These are phyloP conservation scores for Strigamia transsilvanica DNA, from an alignment of 2,888 invertebrate genomes.

Conservation along the genomic window DNA sequence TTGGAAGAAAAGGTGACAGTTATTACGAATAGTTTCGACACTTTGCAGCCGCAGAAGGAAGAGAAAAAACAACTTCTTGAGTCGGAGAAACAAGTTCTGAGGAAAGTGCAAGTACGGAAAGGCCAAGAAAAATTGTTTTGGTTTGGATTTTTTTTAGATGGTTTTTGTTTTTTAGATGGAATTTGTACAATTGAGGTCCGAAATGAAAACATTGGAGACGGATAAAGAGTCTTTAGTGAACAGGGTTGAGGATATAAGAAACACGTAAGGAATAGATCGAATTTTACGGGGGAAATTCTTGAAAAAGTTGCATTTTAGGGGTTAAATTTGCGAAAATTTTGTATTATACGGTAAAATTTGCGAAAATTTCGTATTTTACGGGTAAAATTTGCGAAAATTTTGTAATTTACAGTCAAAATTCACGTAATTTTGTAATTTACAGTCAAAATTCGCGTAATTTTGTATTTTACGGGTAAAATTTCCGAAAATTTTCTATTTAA, in stretches of 20 bases:
- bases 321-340: too few relatives aligned
- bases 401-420: too few relatives aligned
- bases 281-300: too few relatives aligned
- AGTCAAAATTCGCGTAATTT: too few relatives aligned
- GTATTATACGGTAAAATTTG: too few relatives aligned
- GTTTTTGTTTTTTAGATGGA: not conserved
- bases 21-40: not conserved
- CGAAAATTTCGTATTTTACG: too few relatives aligned
- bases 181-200: not conserved
- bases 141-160: not conserved
- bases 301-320: too few relatives aligned
- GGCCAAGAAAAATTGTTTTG: not conserved
- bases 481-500: too few relatives aligned
- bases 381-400: too few relatives aligned
- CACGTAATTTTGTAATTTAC: too few relatives aligned
- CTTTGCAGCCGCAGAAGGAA: not conserved
- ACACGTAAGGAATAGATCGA: not conserved
- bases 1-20: not conserved
- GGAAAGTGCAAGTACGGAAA: not conserved
- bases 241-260: not conserved
- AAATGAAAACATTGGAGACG: not conserved
- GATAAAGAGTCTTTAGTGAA: constrained; percentile 1
- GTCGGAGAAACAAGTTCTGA: not conserved
- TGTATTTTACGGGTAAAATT: too few relatives aligned
- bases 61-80: not conserved